Evolutionary conservation across 2,888 invertebrate genomes (phyloP).

Genomic region (Metacarcinus magister): DNA sequence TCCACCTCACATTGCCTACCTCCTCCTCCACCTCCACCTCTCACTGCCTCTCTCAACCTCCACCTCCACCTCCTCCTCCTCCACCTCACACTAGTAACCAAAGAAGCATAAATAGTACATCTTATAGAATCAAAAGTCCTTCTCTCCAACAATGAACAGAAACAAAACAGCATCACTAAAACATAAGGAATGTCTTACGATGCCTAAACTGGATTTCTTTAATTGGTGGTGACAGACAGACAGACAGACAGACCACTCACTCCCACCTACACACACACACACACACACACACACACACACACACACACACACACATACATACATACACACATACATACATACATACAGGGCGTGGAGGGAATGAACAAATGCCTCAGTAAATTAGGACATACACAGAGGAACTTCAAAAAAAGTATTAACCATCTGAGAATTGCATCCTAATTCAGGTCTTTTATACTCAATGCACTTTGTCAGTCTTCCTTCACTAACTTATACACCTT

Average conservation of each 20-base stretch:
- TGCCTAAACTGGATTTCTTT: not conserved
- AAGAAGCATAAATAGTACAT: slow-evolving; percentile 50
- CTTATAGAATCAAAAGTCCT: slow-evolving; percentile 15
- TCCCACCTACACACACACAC: not conserved
- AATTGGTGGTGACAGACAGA: not conserved
- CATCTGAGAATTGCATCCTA: not conserved
- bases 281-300: not conserved
- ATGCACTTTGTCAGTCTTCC: slow-evolving; percentile 21
- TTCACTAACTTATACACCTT: not conserved
- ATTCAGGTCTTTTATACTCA: slow-evolving; percentile 4
- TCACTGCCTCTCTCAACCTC: not conserved
- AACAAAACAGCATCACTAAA: not conserved
- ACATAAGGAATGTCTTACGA: slow-evolving; percentile 30
- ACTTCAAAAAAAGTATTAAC: not conserved
- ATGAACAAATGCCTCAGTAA: too few relatives aligned
- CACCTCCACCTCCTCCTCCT: not conserved
- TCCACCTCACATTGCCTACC: slow-evolving; percentile 38
- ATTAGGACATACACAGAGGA: not conserved
- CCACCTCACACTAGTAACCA: not conserved
- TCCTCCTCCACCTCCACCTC: slow-evolving; percentile 21
- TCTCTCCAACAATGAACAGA: slow-evolving; percentile 33
- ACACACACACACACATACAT: not conserved
- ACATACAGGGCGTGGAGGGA: not conserved
- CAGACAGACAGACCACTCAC: not conserved
- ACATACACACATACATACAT: not conserved